Conservation (phyloP, 1,140 invertebrate species). For the Grapholita molesta region DNA sequence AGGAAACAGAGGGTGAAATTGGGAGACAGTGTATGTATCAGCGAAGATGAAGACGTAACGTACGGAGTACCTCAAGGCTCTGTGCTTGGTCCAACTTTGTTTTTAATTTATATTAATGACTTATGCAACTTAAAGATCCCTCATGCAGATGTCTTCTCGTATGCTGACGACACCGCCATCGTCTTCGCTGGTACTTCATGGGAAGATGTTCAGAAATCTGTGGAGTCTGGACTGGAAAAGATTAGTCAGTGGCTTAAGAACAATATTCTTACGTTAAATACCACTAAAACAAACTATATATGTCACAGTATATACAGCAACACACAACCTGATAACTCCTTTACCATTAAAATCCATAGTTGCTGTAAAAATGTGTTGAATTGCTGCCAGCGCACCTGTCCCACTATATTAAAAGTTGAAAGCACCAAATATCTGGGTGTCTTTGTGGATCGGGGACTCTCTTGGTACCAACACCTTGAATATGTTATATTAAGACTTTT, state of each 20-base stretch:
- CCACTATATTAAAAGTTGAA: neutral
- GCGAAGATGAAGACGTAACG: no score
- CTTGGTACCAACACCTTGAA: constrained; percentile 6
- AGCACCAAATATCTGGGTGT: constrained; percentile 10
- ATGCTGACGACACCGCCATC: constrained; percentile 1
- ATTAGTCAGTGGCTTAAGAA: neutral
- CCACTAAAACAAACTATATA: constrained; percentile 14
- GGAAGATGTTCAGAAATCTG: neutral
- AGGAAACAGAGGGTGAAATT: no score
- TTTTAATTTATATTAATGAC: no score
- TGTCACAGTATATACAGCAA: neutral
- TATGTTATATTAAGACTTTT: neutral
- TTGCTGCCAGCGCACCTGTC: neutral
- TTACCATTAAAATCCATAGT: neutral
- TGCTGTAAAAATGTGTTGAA: neutral
- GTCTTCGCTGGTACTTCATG: neutral
- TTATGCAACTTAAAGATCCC: no score
- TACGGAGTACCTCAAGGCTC: no score
- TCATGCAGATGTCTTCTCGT: neutral
- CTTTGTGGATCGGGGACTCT: neutral
- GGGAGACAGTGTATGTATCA: no score
- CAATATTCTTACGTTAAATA: neutral
- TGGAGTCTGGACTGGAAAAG: neutral
- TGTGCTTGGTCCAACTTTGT: no score
- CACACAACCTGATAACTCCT: neutral